Evolutionary conservation across 2,797 vertebrate genomes (phyloP).

Genomic region (Epinephelus awoara): DNA sequence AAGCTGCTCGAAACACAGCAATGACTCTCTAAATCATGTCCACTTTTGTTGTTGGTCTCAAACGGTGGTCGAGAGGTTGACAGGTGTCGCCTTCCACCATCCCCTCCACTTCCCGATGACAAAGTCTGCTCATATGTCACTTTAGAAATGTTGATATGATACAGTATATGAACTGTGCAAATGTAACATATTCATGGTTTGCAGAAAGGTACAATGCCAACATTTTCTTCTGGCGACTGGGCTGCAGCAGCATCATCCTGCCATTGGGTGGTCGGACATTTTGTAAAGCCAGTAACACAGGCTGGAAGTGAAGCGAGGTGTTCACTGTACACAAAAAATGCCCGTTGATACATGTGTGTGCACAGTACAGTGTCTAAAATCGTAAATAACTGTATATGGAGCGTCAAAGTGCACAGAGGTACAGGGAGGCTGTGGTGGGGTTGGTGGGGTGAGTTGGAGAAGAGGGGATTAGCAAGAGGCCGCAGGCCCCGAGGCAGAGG

Average conservation of each 20-base stretch:
- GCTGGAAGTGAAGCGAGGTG: not conserved
- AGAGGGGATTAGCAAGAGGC: conserved; percentile 94
- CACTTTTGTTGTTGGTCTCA: no score
- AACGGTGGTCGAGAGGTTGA: no score
- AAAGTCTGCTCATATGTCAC: no score
- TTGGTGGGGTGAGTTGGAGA: conserved; percentile 49
- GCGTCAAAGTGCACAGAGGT: conserved; percentile 61
- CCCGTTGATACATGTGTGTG: not conserved
- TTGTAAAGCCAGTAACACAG: not conserved
- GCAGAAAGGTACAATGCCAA: no score
- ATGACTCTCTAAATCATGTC: no score
- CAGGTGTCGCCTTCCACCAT: no score
- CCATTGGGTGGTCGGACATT: not conserved
- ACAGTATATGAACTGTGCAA: no score
- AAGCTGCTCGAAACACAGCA: no score
- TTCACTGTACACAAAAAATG: not conserved
- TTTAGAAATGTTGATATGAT: no score
- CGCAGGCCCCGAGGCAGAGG: conserved; percentile 90
- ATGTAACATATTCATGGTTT: no score
- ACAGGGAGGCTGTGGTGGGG: conserved; percentile 56
- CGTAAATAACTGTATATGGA: not conserved
- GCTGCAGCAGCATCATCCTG: not conserved
- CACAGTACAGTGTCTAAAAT: not conserved
- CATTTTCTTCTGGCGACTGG: no score
- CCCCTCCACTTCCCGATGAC: no score